Evolutionary conservation across 2,797 vertebrate genomes (phyloP).

Genomic region (Spinus pinus): DNA sequence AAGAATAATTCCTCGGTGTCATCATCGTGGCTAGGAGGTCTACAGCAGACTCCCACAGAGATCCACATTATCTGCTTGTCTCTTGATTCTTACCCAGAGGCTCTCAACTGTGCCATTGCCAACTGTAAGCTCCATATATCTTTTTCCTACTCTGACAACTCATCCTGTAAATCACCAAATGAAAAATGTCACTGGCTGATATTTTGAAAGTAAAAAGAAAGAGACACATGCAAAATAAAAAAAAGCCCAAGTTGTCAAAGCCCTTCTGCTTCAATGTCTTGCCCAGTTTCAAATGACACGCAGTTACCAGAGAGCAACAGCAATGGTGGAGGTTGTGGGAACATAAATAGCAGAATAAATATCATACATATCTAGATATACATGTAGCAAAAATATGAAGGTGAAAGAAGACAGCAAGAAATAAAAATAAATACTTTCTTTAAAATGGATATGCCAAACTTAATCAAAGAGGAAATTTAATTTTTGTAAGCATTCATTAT

Average conservation of each 20-base stretch:
- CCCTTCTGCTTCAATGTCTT: neutral
- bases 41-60: neutral
- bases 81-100: neutral
- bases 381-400: neutral
- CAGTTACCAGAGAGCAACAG: neutral
- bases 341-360: neutral
- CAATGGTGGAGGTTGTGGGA: neutral
- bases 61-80: neutral
- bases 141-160: neutral
- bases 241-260: neutral
- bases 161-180: neutral
- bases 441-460: neutral
- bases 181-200: neutral
- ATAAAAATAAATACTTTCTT: neutral
- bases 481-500: neutral
- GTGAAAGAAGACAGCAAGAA: neutral
- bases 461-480: neutral
- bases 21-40: neutral
- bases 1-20: fast-evolving
- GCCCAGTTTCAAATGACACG: neutral
- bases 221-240: neutral
- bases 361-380: neutral
- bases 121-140: neutral
- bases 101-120: neutral
- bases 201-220: neutral